phyloP scores from a whole-genome alignment of 2,113 vertebrate genomes.

The Colossoma macropomum region DNA sequence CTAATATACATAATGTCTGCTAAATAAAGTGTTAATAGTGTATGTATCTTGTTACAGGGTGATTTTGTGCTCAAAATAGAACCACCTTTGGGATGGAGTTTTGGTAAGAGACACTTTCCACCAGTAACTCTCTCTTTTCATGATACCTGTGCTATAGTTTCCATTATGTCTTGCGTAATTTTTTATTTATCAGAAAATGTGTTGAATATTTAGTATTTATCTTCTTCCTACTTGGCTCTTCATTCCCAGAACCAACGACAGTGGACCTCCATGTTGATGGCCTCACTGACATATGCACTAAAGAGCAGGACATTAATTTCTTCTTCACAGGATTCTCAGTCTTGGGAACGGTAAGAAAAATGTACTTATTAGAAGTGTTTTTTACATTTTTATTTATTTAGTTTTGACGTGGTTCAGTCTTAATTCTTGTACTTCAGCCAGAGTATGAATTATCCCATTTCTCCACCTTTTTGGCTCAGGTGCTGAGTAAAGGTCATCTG shows the following conservation, averaged over 20 bases:
- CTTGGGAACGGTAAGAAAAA: constrained; percentile 84
- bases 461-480: constrained; percentile 71
- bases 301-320: constrained; percentile 97
- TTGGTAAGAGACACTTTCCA: constrained; percentile 82
- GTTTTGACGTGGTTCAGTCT: background rate
- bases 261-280: constrained; percentile 96
- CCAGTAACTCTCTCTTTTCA: background rate
- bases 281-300: constrained; percentile 93
- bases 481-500: constrained; percentile 91
- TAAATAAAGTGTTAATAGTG: too few species aligned
- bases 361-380: too few species aligned
- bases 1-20: too few species aligned
- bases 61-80: constrained; percentile 99
- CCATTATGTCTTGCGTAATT: background rate
- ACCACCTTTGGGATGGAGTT: constrained; percentile 97
- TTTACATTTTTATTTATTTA: background rate
- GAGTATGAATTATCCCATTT: background rate
- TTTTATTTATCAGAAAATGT: too few species aligned
- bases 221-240: background rate
- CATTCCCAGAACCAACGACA: constrained; percentile 85
- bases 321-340: constrained; percentile 97
- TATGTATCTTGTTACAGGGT: constrained; percentile 76
- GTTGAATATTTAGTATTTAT: background rate
- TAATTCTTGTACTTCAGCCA: background rate
- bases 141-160: background rate